Conservation (phyloP, 2,888 invertebrate genomes). For the Polylopha cassiicola region DNA sequence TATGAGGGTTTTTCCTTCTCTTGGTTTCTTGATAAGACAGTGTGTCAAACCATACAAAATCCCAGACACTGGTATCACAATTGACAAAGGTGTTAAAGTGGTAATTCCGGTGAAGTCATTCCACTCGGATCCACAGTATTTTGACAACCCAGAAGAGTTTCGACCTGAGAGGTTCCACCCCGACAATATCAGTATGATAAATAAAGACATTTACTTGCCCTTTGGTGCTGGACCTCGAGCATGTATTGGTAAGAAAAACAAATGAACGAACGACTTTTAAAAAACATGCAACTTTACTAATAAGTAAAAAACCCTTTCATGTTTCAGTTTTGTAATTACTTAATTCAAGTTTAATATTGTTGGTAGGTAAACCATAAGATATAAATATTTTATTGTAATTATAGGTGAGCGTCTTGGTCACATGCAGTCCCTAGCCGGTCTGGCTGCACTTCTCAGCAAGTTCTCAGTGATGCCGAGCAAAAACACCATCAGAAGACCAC, state of each 20-base stretch:
- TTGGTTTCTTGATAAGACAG: slow-evolving; percentile 26
- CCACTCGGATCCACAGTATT: slow-evolving; percentile 50
- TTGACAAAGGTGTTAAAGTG: slow-evolving; percentile 36
- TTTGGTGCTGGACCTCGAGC: slow-evolving; percentile 12
- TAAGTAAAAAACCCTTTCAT: no score
- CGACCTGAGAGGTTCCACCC: slow-evolving; percentile 48
- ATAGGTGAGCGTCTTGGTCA: slow-evolving; percentile 22
- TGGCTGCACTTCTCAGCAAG: slow-evolving; percentile 18
- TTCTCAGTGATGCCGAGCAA: slow-evolving; percentile 12
- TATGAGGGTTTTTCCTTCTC: slow-evolving; percentile 28
- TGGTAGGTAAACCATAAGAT: no score
- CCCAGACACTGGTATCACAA: slow-evolving; percentile 28
- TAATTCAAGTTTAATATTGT: no score
- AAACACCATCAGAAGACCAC: slow-evolving; percentile 17
- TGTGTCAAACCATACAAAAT: slow-evolving; percentile 27
- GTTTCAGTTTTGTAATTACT: neutral
- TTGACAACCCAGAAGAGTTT: slow-evolving; percentile 45
- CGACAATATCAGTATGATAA: neutral
- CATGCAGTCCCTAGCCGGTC: slow-evolving; percentile 23
- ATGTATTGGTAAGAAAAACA: slow-evolving; percentile 12
- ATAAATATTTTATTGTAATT: neutral
- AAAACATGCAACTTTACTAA: no score
- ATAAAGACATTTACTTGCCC: slow-evolving; percentile 7
- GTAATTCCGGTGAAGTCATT: slow-evolving; percentile 45
- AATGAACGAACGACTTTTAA: neutral